phyloP scores from a whole-genome alignment of 2,888 invertebrate genomes.

The Pristionchus maxplancki region DNA sequence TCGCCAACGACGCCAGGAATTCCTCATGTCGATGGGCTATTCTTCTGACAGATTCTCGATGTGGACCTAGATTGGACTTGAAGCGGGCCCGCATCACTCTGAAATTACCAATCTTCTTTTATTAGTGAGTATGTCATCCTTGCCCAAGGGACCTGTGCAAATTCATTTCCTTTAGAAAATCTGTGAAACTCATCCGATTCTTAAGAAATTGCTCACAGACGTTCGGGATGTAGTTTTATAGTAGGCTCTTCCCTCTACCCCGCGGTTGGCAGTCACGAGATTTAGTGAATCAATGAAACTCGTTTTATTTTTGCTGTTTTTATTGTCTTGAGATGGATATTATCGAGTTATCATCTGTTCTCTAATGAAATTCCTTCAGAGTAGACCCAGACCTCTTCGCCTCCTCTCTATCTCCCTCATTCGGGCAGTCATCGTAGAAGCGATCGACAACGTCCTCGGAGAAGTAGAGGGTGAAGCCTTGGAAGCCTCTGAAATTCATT shows the following conservation, averaged over 20 bases:
- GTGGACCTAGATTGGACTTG: background rate
- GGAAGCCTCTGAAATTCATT: conserved; percentile 23
- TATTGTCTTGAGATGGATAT: too few species aligned
- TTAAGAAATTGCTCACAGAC: too few species aligned
- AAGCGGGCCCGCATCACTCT: background rate
- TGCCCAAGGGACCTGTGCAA: too few species aligned
- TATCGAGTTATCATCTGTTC: too few species aligned
- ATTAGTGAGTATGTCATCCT: too few species aligned
- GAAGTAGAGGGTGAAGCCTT: background rate
- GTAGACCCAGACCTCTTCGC: conserved; percentile 2
- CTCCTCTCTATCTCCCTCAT: background rate
- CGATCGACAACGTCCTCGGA: background rate
- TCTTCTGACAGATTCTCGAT: background rate
- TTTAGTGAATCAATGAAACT: too few species aligned
- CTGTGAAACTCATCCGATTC: background rate
- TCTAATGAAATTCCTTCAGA: too few species aligned
- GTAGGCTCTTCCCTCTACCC: too few species aligned
- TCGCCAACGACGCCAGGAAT: background rate
- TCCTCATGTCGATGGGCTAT: background rate
- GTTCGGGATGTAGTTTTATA: too few species aligned
- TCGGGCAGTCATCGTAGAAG: conserved; percentile 10
- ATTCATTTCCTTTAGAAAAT: background rate
- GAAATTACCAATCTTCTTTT: background rate
- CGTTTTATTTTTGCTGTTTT: too few species aligned
- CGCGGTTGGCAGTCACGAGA: too few species aligned